Evolutionary conservation across 2,888 invertebrate species (phyloP).

Genomic region (Corythucha ciliata): DNA sequence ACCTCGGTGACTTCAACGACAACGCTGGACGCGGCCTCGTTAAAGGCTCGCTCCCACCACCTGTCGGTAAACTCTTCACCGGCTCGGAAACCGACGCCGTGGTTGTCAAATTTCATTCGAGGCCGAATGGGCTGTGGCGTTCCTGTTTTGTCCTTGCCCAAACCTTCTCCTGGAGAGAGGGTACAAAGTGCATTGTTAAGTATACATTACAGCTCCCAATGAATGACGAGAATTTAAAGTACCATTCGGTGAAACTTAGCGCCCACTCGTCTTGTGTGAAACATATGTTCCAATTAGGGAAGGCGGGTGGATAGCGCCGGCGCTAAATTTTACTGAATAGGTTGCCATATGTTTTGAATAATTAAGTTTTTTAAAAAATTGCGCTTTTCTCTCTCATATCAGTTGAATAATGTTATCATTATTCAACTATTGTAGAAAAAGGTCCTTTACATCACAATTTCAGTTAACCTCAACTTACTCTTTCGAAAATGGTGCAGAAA

Average conservation of each 20-base stretch:
- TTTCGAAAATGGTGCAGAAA: too few relatives aligned
- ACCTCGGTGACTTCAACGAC: not conserved
- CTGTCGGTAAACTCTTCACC: slow-evolving; percentile 67
- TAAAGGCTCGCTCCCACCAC: slow-evolving; percentile 57
- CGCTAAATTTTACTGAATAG: too few relatives aligned
- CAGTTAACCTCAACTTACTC: too few relatives aligned
- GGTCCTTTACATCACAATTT: too few relatives aligned
- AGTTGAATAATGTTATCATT: too few relatives aligned
- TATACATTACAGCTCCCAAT: not conserved
- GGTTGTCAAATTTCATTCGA: slow-evolving; percentile 66
- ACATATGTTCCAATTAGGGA: not conserved
- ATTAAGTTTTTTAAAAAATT: too few relatives aligned
- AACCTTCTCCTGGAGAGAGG: slow-evolving; percentile 59
- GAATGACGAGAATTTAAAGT: not conserved
- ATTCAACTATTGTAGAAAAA: too few relatives aligned
- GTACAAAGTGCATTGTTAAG: not conserved
- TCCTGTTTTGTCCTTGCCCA: slow-evolving; percentile 72
- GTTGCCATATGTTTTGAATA: too few relatives aligned
- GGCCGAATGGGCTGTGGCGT: slow-evolving; percentile 68
- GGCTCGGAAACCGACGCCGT: slow-evolving; percentile 67
- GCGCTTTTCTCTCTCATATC: too few relatives aligned
- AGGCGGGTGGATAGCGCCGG: not conserved
- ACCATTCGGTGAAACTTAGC: too few relatives aligned
- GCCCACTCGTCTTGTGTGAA: too few relatives aligned
- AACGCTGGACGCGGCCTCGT: slow-evolving; percentile 42